These are phyloP conservation scores for Crotalus horridus DNA, from an alignment of 2,113 vertebrate species.

Conservation along the genomic window DNA sequence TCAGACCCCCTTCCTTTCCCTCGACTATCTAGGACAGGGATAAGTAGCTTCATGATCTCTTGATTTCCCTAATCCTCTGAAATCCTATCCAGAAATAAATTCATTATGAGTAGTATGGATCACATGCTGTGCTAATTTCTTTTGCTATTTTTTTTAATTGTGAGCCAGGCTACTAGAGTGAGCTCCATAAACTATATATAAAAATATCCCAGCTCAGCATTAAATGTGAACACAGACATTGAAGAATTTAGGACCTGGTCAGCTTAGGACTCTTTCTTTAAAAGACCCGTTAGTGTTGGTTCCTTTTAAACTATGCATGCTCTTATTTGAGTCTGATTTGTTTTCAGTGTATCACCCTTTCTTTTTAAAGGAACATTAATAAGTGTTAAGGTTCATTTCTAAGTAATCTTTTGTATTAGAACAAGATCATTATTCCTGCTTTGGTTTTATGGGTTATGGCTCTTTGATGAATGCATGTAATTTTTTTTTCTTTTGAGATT, in stretches of 20 bases:
- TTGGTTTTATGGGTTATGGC: neutral
- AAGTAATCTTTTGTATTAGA: neutral
- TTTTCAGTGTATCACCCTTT: neutral
- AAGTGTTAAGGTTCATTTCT: neutral
- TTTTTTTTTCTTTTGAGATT: neutral
- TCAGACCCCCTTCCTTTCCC: neutral
- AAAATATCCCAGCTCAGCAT: neutral
- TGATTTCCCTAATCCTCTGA: neutral
- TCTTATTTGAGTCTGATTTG: neutral
- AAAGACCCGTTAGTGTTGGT: neutral
- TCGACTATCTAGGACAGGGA: neutral
- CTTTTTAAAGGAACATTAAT: neutral
- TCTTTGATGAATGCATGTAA: neutral
- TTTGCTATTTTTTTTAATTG: neutral
- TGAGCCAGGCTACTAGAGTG: neutral
- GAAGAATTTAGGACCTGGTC: neutral
- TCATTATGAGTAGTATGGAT: neutral
- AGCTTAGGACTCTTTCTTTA: neutral
- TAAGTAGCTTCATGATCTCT: neutral
- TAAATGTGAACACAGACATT: neutral
- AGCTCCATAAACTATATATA: neutral
- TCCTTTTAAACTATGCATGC: too few species aligned
- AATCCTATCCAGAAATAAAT: neutral
- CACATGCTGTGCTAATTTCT: neutral
- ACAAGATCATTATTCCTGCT: neutral